Evolutionary conservation across 2,797 vertebrate genomes (phyloP).

Genomic region (Gallirallus australis): DNA sequence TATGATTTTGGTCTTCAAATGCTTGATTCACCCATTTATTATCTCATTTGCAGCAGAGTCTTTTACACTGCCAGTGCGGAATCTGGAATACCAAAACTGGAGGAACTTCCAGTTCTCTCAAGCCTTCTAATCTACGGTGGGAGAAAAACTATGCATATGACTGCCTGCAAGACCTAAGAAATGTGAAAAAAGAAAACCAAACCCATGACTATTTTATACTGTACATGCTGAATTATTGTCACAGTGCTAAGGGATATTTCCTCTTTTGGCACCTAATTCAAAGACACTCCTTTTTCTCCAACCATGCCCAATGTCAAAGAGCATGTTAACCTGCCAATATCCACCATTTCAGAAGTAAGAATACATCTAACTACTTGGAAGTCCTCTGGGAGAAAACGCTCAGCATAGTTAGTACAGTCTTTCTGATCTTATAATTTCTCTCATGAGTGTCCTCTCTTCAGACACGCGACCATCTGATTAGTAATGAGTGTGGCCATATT

Average conservation of each 20-base stretch:
- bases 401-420: not conserved
- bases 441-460: not conserved
- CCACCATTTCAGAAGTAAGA: not conserved
- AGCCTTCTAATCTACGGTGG: not conserved
- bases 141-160: not conserved
- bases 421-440: not conserved
- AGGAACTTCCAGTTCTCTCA: not conserved
- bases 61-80: not conserved
- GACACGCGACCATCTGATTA: not conserved
- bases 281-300: not conserved
- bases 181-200: not conserved
- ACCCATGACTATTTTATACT: too few species aligned
- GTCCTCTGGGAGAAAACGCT: not conserved
- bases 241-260: fast-evolving
- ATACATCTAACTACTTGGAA: not conserved
- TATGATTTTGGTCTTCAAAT: fast-evolving
- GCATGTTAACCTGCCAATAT: not conserved
- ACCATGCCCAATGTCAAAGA: too few species aligned
- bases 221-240: fast-evolving
- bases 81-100: not conserved
- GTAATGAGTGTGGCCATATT: not conserved
- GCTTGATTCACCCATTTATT: not conserved
- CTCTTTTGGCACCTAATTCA: not conserved
- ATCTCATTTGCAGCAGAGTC: not conserved
- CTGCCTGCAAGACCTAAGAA: not conserved